phyloP scores from a whole-genome alignment of 2,888 invertebrate genomes.

The Philereme transversata region DNA sequence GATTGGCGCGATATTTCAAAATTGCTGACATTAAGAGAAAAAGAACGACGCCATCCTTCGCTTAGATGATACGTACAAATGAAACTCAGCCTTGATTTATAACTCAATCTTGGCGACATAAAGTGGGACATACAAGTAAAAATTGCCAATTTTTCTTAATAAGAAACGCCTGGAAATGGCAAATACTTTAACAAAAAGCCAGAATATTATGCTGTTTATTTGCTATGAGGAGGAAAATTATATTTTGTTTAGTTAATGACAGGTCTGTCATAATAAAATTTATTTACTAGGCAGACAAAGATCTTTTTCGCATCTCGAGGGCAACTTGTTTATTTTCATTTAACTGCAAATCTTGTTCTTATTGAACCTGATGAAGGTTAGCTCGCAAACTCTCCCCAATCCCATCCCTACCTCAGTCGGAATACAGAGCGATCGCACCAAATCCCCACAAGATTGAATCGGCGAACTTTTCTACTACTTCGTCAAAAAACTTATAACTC shows the following conservation, averaged over 20 bases:
- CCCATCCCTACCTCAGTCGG: constrained; percentile 16
- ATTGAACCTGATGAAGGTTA: constrained; percentile 10
- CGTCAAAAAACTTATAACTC: constrained; percentile 81
- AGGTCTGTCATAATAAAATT: background rate
- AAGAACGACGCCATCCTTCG: constrained; percentile 64
- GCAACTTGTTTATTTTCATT: too few relatives aligned
- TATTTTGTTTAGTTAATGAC: constrained; percentile 16
- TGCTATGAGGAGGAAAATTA: constrained; percentile 21
- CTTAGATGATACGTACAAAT: constrained; percentile 71
- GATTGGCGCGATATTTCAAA: constrained; percentile 44
- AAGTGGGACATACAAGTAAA: constrained; percentile 76
- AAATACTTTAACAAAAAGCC: constrained; percentile 44
- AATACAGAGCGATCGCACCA: constrained; percentile 58
- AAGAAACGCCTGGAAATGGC: constrained; percentile 58
- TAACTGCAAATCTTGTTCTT: background rate
- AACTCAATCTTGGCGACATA: constrained; percentile 76
- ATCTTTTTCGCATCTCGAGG: too few relatives aligned
- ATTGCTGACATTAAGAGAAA: constrained; percentile 48
- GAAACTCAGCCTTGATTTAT: constrained; percentile 73
- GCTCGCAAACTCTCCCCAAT: constrained; percentile 17
- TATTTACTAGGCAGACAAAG: too few relatives aligned
- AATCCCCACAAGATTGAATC: constrained; percentile 80
- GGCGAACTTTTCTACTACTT: constrained; percentile 71
- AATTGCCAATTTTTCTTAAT: constrained; percentile 82
- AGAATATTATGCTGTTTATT: constrained; percentile 23